Evolutionary conservation across 2,888 invertebrate species (phyloP), one percentile per base, ranked within the genome.

Genomic region (Thymelicus lineola): DNA sequence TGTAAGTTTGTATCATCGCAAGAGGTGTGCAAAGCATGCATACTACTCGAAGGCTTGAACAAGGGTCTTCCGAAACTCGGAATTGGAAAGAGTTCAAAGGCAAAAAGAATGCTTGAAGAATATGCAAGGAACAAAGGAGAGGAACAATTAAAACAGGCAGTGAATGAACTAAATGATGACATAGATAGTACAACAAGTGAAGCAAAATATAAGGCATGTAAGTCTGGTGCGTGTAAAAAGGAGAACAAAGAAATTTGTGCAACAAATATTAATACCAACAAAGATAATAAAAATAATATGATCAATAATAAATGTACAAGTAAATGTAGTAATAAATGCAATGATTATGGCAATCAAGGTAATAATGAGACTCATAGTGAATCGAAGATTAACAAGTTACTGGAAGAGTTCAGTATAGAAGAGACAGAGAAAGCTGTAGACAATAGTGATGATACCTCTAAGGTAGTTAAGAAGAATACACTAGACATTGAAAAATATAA

Each of bases 1-100:
- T 99, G 99, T 90, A 97, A 97, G 38, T 99, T 97, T 87, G 96
- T 97, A 0, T 97, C 97, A 0, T 99, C 99, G 73, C 99, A 99
- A 85, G 95, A 96, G 78, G 95, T 99, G 5, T 99, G 99, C 87
- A 99, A 99, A 87, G 99, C 99, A 0, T 99, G 99, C 86, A 96
- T 98, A 0, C 94, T 99, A 70, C 91, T 99, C 6, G 99, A 99
- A 92, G 99, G 99, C 0, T 94, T 99, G 1, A 99, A 99, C 88
- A 95, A 97, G 89, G 99, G 99, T 1, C 88, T 98, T 60, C 99
- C 99, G 0, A 96, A 96, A 86, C 94, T 98, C 60, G 98, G 98
- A n/a, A 97, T 98, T 45, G 97, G 98, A 3, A 98, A 98, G 87
- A 96, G 96, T 68, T 97, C 96, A n/a, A 97, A 96, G 85, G 96